Evolutionary conservation across 1,140 invertebrate genomes (phyloP).

Genomic region (Drosophila aff.): DNA sequence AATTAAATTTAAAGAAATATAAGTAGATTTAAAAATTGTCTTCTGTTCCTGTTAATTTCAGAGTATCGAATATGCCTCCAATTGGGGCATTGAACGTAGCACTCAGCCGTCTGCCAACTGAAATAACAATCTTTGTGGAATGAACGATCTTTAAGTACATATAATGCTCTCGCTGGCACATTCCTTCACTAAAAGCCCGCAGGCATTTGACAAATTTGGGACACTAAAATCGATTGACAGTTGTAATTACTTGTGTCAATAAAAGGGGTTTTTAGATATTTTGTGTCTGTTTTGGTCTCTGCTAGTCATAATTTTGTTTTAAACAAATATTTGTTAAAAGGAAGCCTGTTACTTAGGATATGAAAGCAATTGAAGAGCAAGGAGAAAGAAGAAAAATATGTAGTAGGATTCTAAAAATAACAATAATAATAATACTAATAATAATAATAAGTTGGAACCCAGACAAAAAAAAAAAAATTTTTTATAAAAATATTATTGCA

Average conservation of each 20-base stretch:
- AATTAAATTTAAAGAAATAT: background rate
- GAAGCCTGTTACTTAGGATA: slow-evolving; percentile 8
- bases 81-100: slow-evolving; percentile 40
- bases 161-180: slow-evolving; percentile 39
- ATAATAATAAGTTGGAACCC: background rate
- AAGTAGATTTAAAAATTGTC: too few species aligned
- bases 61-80: slow-evolving; percentile 7
- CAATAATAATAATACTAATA: background rate
- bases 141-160: slow-evolving; percentile 26
- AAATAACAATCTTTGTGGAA: slow-evolving; percentile 49
- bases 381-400: background rate
- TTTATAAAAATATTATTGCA: too few species aligned
- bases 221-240: slow-evolving; percentile 81
- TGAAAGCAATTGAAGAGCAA: background rate
- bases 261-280: slow-evolving; percentile 15
- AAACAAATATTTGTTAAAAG: slow-evolving; percentile 17
- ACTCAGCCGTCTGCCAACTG: slow-evolving; percentile 58
- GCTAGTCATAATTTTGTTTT: slow-evolving; percentile 48
- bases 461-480: too few species aligned
- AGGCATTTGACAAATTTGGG: slow-evolving; percentile 73
- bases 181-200: slow-evolving; percentile 68
- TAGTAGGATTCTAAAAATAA: background rate
- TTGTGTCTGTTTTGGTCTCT: slow-evolving; percentile 13
- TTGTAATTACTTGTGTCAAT: slow-evolving; percentile 77
- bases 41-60: background rate